Conservation (phyloP, 2,113 vertebrate species). For the Pica pica region DNA sequence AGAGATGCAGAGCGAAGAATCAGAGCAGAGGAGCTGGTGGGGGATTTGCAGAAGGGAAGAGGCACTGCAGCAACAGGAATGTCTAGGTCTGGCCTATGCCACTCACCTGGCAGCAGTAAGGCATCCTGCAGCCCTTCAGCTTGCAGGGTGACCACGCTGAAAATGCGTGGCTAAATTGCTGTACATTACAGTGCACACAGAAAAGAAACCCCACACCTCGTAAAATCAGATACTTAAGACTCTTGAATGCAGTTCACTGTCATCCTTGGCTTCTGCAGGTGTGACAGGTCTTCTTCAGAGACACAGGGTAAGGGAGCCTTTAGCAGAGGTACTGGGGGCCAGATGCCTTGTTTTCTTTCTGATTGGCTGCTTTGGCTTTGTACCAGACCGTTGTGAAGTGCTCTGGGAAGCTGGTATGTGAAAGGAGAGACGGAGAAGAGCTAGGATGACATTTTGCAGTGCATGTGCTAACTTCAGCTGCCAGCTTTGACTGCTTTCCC, state of each 20-base stretch:
- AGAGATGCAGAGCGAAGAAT: neutral
- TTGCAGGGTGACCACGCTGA: neutral
- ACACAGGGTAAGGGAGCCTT: neutral
- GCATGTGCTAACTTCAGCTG: neutral
- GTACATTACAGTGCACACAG: rapidly evolving
- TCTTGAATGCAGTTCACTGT: neutral
- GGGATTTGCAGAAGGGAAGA: neutral
- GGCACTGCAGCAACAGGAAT: neutral
- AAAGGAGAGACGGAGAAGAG: neutral
- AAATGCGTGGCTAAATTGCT: neutral
- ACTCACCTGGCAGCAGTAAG: neutral
- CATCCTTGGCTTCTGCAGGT: neutral
- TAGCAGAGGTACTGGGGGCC: neutral
- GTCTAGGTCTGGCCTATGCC: rapidly evolving
- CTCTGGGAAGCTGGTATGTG: neutral
- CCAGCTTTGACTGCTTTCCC: slow-evolving; percentile 35
- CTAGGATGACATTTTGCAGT: slow-evolving; percentile 16
- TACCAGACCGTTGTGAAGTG: neutral
- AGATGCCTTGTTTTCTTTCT: neutral
- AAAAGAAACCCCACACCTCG: neutral
- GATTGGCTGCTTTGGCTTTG: neutral
- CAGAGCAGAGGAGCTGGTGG: neutral
- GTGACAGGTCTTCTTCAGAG: neutral
- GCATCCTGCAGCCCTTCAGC: neutral
- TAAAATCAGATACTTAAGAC: neutral